Evolutionary conservation across 2,888 invertebrate genomes (phyloP).

Genomic region (Melieria omissa): DNA sequence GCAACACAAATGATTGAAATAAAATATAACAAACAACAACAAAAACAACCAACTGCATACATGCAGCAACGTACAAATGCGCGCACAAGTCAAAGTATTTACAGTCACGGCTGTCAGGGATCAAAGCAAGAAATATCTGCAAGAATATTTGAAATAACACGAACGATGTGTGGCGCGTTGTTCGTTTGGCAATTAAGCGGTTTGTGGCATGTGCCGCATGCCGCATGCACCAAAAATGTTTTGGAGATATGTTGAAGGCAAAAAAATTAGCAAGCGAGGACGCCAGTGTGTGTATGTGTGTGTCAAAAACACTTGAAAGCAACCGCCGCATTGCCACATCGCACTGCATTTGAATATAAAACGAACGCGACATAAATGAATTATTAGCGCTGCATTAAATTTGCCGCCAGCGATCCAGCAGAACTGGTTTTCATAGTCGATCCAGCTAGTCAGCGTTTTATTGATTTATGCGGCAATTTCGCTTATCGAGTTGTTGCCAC

Average conservation of each 20-base stretch:
- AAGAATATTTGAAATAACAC: conserved; percentile 26
- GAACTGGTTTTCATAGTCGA: not conserved
- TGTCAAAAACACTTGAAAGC: not conserved
- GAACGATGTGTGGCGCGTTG: conserved; percentile 22
- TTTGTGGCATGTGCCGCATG: conserved; percentile 19
- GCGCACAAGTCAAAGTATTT: conserved; percentile 18
- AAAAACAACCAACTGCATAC: not conserved
- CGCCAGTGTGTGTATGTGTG: not conserved
- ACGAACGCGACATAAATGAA: conserved; percentile 35
- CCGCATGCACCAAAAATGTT: conserved; percentile 2
- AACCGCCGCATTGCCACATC: no score
- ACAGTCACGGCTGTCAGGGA: conserved; percentile 21
- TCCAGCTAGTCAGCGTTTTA: not conserved
- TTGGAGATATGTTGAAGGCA: not conserved
- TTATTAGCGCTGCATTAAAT: conserved; percentile 36
- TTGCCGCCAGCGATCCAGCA: conserved; percentile 15
- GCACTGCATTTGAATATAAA: not conserved
- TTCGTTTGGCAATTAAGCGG: conserved; percentile 31
- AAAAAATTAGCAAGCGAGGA: not conserved
- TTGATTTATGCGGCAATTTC: conserved; percentile 24
- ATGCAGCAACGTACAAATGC: not conserved
- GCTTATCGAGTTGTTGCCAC: not conserved
- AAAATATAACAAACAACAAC: not conserved
- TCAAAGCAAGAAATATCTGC: conserved; percentile 33
- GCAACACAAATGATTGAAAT: conserved; percentile 19